Percentiles rank a stretch among this genome's conserved stretches.
phyloP scores from a whole-genome alignment of 2,888 invertebrate genomes.

The Conomelus anceps region DNA sequence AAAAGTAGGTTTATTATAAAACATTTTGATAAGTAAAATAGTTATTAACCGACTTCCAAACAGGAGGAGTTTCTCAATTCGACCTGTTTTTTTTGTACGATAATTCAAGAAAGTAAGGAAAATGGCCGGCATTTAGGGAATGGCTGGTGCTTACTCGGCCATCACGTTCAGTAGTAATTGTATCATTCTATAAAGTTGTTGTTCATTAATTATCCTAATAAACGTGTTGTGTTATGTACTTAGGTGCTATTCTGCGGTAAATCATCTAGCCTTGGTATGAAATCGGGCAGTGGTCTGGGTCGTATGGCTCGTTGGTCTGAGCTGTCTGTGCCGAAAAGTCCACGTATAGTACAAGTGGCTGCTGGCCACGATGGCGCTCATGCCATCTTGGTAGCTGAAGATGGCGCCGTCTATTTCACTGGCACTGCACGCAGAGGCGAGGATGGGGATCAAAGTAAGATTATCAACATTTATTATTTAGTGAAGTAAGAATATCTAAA shows the following conservation, averaged over 20 bases:
- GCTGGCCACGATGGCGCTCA: slow-evolving; percentile 93
- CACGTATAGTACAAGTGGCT: slow-evolving; percentile 68
- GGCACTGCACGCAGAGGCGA: slow-evolving; percentile 86
- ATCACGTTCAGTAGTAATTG: too few relatives aligned
- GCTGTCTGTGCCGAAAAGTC: slow-evolving; percentile 60
- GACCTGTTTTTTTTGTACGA: too few relatives aligned
- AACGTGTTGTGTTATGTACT: too few relatives aligned
- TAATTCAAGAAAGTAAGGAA: too few relatives aligned
- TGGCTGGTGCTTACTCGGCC: too few relatives aligned
- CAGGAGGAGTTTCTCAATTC: too few relatives aligned
- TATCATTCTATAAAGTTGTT: not conserved
- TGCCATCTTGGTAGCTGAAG: slow-evolving; percentile 83
- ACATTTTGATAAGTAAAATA: too few relatives aligned
- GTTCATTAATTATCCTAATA: not conserved
- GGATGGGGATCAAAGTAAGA: slow-evolving; percentile 75
- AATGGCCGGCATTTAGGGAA: too few relatives aligned
- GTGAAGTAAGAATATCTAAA: too few relatives aligned
- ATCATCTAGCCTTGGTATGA: slow-evolving; percentile 77
- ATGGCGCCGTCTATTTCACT: slow-evolving; percentile 80
- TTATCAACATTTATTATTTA: too few relatives aligned
- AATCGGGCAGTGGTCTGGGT: slow-evolving; percentile 42
- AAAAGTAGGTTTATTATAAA: too few relatives aligned
- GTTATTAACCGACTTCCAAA: too few relatives aligned
- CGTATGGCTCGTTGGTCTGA: slow-evolving; percentile 44
- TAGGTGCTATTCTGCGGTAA: slow-evolving; percentile 82